Conservation (phyloP, 2,797 vertebrate genomes). For the Danio albolineatus region DNA sequence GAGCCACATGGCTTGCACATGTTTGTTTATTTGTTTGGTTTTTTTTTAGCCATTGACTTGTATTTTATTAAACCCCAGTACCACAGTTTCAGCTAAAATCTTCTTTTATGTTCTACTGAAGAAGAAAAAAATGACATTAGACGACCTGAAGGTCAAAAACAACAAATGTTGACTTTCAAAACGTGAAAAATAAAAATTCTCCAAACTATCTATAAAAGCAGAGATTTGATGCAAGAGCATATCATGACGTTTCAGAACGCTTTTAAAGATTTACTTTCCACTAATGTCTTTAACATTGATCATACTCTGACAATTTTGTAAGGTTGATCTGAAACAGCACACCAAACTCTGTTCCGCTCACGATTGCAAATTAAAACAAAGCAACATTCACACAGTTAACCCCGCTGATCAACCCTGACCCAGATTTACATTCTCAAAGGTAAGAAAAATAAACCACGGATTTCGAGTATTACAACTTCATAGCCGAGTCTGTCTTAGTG, state of each 20-base stretch:
- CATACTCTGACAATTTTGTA: neutral
- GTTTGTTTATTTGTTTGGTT: no score
- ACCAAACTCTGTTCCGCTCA: neutral
- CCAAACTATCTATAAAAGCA: neutral
- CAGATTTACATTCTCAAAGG: slow-evolving; percentile 31
- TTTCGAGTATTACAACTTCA: slow-evolving; percentile 24
- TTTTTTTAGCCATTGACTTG: no score
- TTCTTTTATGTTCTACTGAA: no score
- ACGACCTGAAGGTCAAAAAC: no score
- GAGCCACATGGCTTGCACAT: no score
- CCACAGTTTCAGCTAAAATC: no score
- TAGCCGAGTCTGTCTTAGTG: slow-evolving; percentile 61
- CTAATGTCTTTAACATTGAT: neutral
- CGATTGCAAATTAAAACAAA: slow-evolving; percentile 19
- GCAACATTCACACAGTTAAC: slow-evolving; percentile 41
- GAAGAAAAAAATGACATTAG: no score
- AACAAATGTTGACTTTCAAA: no score
- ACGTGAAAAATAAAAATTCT: neutral
- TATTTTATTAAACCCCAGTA: no score
- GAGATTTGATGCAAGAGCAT: neutral
- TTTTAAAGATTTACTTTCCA: neutral
- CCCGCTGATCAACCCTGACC: slow-evolving; percentile 20
- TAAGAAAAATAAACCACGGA: slow-evolving; percentile 25
- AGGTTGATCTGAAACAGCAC: slow-evolving; percentile 20
- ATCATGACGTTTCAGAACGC: neutral